Percentiles rank a stretch among this genome's conserved stretches.
Evolutionary conservation across 2,888 invertebrate species (phyloP).

Genomic region (Nomada ruficornis): DNA sequence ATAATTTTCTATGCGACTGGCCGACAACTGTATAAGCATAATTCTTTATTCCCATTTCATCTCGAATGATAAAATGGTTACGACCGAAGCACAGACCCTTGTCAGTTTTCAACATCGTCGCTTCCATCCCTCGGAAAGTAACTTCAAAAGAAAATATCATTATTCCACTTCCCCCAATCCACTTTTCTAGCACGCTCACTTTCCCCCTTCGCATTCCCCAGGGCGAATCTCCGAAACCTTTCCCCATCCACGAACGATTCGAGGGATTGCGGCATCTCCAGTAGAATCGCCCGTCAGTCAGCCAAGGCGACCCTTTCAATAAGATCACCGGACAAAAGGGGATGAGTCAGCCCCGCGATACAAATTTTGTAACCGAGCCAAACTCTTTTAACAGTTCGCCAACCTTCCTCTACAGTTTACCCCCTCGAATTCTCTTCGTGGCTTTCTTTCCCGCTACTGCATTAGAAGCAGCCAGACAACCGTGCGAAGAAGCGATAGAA

Average conservation of each 20-base stretch:
- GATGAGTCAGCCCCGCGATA: conserved; percentile 36
- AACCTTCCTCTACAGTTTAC: conserved; percentile 5
- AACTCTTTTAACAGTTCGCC: conserved; percentile 73
- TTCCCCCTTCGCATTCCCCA: background rate
- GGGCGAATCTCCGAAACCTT: background rate
- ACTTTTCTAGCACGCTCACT: background rate
- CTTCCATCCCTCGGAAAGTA: too few species aligned
- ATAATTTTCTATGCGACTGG: too few species aligned
- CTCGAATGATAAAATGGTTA: too few species aligned
- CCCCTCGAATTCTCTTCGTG: conserved; percentile 8
- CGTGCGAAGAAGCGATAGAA: conserved; percentile 58
- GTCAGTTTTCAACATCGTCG: too few species aligned
- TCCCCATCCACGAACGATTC: conserved; percentile 12
- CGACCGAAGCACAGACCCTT: too few species aligned
- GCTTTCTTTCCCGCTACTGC: conserved; percentile 28
- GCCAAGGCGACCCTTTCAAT: conserved; percentile 59
- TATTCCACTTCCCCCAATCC: background rate
- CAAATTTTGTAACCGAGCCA: conserved; percentile 73
- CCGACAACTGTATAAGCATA: too few species aligned
- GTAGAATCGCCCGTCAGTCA: conserved; percentile 57
- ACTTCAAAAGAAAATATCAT: too few species aligned
- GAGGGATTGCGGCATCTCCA: conserved; percentile 37
- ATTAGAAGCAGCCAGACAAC: conserved; percentile 73
- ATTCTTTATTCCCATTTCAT: too few species aligned
- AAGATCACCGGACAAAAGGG: conserved; percentile 31